A percentile compares a stretch with the other conserved stretches of the same genome.
Evolutionary conservation across 92 coral and sea anemone species (phyloP).

Genomic region (Chrysogorgia sp.): DNA sequence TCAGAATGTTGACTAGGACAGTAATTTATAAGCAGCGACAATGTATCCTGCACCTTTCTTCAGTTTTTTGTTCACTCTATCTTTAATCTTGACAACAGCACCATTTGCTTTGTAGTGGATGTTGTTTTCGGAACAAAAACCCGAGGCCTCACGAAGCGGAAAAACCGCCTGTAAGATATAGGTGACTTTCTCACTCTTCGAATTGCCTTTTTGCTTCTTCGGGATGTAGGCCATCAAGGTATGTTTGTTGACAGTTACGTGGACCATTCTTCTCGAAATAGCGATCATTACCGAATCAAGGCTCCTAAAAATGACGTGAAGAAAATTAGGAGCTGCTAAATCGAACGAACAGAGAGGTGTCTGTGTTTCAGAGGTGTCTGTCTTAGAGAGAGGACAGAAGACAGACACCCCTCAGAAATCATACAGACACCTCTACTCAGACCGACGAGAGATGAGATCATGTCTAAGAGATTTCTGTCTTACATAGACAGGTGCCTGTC

Average conservation of each 20-base stretch:
- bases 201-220: background rate
- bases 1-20: background rate
- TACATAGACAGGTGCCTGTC: no score
- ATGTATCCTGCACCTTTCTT: background rate
- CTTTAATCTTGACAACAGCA: background rate
- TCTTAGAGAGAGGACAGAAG: no score
- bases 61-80: background rate
- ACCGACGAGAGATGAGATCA: no score
- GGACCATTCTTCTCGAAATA: background rate
- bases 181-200: background rate
- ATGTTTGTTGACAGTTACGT: background rate
- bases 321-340: background rate
- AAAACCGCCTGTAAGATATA: background rate
- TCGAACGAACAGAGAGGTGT: background rate
- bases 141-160: background rate
- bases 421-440: no score
- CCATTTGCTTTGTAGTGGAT: conserved; percentile 10
- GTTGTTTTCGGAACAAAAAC: background rate
- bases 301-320: background rate
- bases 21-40: background rate
- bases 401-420: no score
- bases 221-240: background rate
- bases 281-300: conserved; percentile 4
- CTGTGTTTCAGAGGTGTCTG: no score
- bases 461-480: no score